A percentile compares a stretch with the other conserved stretches of the same genome.
These are phyloP conservation scores for Musca domestica DNA, from an alignment of 1,140 invertebrate species.

Conservation along the genomic window DNA sequence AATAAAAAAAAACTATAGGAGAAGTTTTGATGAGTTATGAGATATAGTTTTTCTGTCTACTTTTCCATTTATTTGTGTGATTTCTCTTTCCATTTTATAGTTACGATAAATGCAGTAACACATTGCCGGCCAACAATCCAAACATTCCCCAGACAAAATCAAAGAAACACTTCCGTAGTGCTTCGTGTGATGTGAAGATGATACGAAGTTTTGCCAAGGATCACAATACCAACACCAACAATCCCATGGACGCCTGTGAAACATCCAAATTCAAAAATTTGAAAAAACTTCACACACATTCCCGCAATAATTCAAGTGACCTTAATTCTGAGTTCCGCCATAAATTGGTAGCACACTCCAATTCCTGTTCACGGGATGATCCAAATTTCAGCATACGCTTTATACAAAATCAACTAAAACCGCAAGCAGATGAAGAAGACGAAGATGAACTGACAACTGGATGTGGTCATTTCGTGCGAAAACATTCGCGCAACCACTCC, in stretches of 20 bases:
- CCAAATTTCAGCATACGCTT: conserved; percentile 42
- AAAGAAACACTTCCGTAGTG: conserved; percentile 52
- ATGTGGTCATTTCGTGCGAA: conserved; percentile 50
- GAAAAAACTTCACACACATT: conserved; percentile 50
- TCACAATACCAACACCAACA: conserved; percentile 36
- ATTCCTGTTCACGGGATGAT: conserved; percentile 44
- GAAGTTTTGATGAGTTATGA: no score
- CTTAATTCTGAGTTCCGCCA: conserved; percentile 45
- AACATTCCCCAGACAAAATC: conserved; percentile 46
- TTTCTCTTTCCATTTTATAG: conserved; percentile 26
- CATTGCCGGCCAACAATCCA: conserved; percentile 29
- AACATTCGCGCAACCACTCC: conserved; percentile 52
- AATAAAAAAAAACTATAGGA: no score
- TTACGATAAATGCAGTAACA: conserved; percentile 50
- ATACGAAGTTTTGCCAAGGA: conserved; percentile 51
- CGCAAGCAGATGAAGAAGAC: conserved; percentile 43
- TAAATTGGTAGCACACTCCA: conserved; percentile 39
- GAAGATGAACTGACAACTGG: conserved; percentile 48
- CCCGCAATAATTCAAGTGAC: conserved; percentile 53
- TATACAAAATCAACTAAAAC: conserved; percentile 50
- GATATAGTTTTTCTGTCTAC: no score
- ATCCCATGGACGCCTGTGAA: conserved; percentile 30
- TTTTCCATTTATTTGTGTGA: no score
- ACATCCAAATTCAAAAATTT: conserved; percentile 45
- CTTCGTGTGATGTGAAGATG: conserved; percentile 53